phyloP scores from a whole-genome alignment of 2,888 invertebrate species.

The Habroteleia sp. region DNA sequence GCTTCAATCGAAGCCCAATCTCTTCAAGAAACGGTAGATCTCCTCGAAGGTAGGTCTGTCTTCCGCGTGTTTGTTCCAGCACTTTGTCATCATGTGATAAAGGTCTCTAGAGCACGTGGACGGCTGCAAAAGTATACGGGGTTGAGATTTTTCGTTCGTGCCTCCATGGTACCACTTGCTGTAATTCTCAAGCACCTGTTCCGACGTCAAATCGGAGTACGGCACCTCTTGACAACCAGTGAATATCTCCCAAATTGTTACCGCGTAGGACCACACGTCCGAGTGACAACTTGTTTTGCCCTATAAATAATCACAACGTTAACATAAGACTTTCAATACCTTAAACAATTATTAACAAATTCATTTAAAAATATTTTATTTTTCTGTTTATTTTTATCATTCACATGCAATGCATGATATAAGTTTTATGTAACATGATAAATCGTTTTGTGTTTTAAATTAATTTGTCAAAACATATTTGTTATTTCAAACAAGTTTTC shows the following conservation, averaged over 20 bases:
- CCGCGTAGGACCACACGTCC: constrained; percentile 95
- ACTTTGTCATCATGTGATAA: constrained; percentile 95
- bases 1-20: constrained; percentile 75
- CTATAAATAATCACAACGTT: constrained; percentile 81
- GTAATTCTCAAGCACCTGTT: constrained; percentile 90
- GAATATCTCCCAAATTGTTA: constrained; percentile 94
- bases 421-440: no score
- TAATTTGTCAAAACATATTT: no score
- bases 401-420: no score
- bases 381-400: no score
- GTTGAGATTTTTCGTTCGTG: constrained; percentile 77
- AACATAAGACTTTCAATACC: no score
- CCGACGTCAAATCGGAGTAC: constrained; percentile 90
- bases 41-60: constrained; percentile 93
- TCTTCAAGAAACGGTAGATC: constrained; percentile 89
- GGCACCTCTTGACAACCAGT: constrained; percentile 90
- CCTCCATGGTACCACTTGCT: constrained; percentile 85
- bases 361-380: no score
- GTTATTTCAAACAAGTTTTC: no score
- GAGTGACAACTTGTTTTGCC: constrained; percentile 93
- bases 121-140: constrained; percentile 85
- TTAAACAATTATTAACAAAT: no score
- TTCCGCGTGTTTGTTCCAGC: constrained; percentile 91
- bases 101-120: constrained; percentile 90
- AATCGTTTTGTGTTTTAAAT: no score